A percentile compares a stretch with the other conserved stretches of the same genome.
These are phyloP conservation scores for Carassius auratus DNA, from an alignment of 2,113 vertebrate genomes.

Conservation along the genomic window DNA sequence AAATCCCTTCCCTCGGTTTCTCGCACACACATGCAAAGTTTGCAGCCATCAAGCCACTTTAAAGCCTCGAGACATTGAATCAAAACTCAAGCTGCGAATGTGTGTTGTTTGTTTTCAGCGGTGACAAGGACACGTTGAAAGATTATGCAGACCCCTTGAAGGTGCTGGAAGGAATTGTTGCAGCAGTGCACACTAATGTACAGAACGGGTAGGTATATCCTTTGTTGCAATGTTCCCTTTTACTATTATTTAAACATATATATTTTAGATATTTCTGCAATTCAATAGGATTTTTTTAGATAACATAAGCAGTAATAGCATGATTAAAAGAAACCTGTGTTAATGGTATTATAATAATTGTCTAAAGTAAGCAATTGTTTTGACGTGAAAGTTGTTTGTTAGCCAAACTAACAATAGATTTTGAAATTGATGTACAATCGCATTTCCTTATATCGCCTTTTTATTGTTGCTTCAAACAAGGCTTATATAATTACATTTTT, in stretches of 20 bases:
- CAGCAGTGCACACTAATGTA: constrained; percentile 72
- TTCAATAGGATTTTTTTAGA: neutral
- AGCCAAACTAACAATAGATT: neutral
- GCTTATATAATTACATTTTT: neutral
- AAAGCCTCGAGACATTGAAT: constrained; percentile 28
- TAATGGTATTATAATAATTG: neutral
- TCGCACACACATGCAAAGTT: neutral
- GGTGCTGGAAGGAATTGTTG: constrained; percentile 74
- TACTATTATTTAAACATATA: neutral
- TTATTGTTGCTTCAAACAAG: neutral
- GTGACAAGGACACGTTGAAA: constrained; percentile 65
- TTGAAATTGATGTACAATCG: neutral
- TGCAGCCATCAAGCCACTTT: constrained; percentile 4
- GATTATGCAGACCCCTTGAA: constrained; percentile 71
- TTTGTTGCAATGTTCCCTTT: neutral
- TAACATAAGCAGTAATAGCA: no score
- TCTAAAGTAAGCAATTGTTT: neutral
- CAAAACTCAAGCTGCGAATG: neutral
- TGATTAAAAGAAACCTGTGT: no score
- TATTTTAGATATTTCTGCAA: neutral
- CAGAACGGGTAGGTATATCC: constrained; percentile 67
- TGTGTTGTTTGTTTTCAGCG: constrained; percentile 60
- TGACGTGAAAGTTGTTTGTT: neutral
- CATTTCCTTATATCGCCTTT: neutral
- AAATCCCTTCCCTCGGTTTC: neutral